These are phyloP conservation scores for Colostygia pectinataria DNA, from an alignment of 2,888 invertebrate species.

Conservation along the genomic window DNA sequence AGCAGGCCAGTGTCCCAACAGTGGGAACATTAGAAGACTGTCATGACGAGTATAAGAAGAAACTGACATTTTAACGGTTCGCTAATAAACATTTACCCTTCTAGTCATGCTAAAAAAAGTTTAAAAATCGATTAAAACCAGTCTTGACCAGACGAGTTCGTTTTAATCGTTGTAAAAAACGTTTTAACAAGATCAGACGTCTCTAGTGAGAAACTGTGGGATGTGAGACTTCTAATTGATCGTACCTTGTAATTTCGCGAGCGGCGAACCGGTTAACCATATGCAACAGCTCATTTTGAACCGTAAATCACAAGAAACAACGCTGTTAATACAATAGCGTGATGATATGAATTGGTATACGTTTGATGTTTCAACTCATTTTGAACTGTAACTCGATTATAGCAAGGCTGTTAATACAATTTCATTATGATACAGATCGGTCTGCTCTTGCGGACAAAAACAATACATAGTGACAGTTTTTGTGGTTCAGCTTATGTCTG, in stretches of 20 bases:
- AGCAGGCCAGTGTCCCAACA: no score
- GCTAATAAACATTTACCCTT: no score
- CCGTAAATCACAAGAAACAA: constrained; percentile 9
- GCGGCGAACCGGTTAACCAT: constrained; percentile 29
- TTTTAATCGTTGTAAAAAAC: constrained; percentile 19
- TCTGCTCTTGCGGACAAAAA: no score
- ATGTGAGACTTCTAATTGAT: constrained; percentile 32
- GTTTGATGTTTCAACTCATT: constrained; percentile 24
- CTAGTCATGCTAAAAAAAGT: not conserved
- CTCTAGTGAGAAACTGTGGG: constrained; percentile 27
- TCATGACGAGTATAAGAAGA: no score
- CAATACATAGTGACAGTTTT: no score
- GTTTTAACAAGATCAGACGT: constrained; percentile 13
- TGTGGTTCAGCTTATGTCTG: no score
- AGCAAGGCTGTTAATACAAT: no score
- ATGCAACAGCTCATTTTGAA: constrained; percentile 14
- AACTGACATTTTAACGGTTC: no score
- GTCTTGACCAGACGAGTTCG: constrained; percentile 7
- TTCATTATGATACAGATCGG: no score
- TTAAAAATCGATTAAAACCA: constrained; percentile 2
- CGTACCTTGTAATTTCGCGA: constrained; percentile 34
- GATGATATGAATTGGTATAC: constrained; percentile 2
- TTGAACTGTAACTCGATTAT: constrained; percentile 22
- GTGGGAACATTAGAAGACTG: no score
- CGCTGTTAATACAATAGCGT: constrained; percentile 2